Conservation (phyloP, 2,113 vertebrate genomes). For the Vulpes ferrilata region DNA sequence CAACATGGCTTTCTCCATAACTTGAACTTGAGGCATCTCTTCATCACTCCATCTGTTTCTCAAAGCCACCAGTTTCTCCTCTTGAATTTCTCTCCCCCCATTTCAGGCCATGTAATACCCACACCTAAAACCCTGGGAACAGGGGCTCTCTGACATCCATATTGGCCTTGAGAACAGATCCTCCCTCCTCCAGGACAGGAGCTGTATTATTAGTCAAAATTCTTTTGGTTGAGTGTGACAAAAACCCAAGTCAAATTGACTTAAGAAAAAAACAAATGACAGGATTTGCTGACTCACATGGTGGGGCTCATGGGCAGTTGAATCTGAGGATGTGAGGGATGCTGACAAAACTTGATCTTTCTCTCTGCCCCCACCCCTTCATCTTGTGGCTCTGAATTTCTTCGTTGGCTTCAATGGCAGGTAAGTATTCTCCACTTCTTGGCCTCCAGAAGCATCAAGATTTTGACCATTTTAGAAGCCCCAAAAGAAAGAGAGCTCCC, state of each 20-base stretch:
- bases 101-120: background rate
- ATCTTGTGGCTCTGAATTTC: background rate
- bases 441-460: background rate
- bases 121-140: background rate
- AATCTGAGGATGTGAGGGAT: background rate
- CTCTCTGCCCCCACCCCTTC: background rate
- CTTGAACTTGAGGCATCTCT: background rate
- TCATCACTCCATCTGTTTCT: background rate
- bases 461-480: background rate
- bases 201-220: background rate
- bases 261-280: background rate
- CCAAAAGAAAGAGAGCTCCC: background rate
- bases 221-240: background rate
- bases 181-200: background rate
- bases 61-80: background rate
- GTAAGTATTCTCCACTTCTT: fast-evolving
- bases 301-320: background rate
- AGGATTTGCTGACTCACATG: background rate
- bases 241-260: background rate
- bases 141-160: background rate
- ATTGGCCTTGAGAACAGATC: background rate
- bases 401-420: background rate
- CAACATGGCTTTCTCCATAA: background rate
- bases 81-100: too few relatives aligned
- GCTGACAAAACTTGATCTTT: background rate